Evolutionary conservation across 1,140 invertebrate species (phyloP).

Genomic region (Drosophila setifemur): DNA sequence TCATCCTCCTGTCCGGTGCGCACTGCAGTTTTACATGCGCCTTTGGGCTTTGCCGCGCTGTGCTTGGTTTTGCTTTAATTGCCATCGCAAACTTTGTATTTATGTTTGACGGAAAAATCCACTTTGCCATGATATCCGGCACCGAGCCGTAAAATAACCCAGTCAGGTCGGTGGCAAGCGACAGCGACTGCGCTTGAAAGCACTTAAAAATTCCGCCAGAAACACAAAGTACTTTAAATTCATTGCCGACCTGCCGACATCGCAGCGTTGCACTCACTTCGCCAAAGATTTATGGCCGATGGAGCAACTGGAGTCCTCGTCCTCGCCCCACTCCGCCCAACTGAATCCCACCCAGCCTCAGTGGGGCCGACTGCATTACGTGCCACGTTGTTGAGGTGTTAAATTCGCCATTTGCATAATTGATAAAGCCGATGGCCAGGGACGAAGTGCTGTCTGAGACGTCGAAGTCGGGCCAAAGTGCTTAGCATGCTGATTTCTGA

Average conservation of each 20-base stretch:
- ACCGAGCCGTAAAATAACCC: slow-evolving; percentile 49
- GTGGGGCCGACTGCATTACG: too few species aligned
- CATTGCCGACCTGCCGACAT: slow-evolving; percentile 48
- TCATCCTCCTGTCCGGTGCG: not conserved
- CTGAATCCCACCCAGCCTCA: too few species aligned
- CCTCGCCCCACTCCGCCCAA: not conserved
- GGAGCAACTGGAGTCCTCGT: slow-evolving; percentile 3
- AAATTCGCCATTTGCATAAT: slow-evolving; percentile 78
- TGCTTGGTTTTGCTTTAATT: slow-evolving; percentile 33
- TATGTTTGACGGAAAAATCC: slow-evolving; percentile 79
- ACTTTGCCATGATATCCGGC: slow-evolving; percentile 77
- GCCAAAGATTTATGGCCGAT: slow-evolving; percentile 58
- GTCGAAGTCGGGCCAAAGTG: slow-evolving; percentile 41
- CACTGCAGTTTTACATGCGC: slow-evolving; percentile 29
- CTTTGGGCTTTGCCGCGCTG: slow-evolving; percentile 1
- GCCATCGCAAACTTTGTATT: slow-evolving; percentile 63
- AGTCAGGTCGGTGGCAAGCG: slow-evolving; percentile 3
- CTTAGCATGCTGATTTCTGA: slow-evolving; percentile 73
- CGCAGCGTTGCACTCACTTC: slow-evolving; percentile 32
- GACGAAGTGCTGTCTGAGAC: slow-evolving; percentile 7
- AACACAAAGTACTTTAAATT: slow-evolving; percentile 69
- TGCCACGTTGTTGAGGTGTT: slow-evolving; percentile 62
- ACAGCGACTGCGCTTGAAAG: slow-evolving; percentile 12
- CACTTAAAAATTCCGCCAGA: slow-evolving; percentile 61
- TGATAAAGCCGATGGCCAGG: slow-evolving; percentile 59